These are phyloP conservation scores for Ranitomeya variabilis DNA, from an alignment of 2,113 vertebrate species.

Conservation along the genomic window DNA sequence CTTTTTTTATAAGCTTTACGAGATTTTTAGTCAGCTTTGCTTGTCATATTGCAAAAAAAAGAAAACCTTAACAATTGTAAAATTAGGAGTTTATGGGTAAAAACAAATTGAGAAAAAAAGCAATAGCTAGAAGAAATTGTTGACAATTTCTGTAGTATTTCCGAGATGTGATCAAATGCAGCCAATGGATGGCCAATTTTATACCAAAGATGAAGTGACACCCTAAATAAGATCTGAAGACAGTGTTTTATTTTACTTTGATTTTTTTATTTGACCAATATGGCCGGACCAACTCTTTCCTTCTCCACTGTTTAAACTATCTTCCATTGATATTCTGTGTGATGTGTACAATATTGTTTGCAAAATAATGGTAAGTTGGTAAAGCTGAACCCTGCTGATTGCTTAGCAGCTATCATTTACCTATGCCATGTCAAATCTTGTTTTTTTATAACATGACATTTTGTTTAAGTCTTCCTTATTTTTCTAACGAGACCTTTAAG, in stretches of 20 bases:
- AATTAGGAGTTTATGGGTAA: conserved; percentile 93
- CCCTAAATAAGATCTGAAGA: conserved; percentile 82
- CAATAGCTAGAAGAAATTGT: conserved; percentile 99
- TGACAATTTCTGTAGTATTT: conserved; percentile 99
- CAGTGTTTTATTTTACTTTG: conserved; percentile 71
- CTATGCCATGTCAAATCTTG: conserved; percentile 62
- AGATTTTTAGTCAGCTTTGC: conserved; percentile 97
- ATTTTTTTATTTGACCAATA: conserved; percentile 85
- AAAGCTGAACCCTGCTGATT: conserved; percentile 25
- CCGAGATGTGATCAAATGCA: conserved; percentile 98
- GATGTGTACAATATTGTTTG: conserved; percentile 65
- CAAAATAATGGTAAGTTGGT: conserved; percentile 66
- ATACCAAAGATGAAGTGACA: conserved; percentile 99
- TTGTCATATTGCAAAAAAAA: conserved; percentile 92
- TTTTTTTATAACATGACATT: conserved; percentile 65
- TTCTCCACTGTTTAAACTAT: conserved; percentile 81
- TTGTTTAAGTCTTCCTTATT: conserved; percentile 72
- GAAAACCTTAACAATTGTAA: conserved; percentile 82
- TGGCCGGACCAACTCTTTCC: conserved; percentile 91
- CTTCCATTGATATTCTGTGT: conserved; percentile 82
- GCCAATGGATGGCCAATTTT: conserved; percentile 97
- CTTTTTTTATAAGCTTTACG: conserved; percentile 97
- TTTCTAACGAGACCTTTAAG: conserved; percentile 62
- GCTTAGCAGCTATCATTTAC: conserved; percentile 51
- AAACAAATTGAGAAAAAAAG: conserved; percentile 86